Evolutionary conservation across 2,888 invertebrate genomes (phyloP), one percentile per base, ranked within the genome.

Genomic region (Drosophila pseudotalamancana): DNA sequence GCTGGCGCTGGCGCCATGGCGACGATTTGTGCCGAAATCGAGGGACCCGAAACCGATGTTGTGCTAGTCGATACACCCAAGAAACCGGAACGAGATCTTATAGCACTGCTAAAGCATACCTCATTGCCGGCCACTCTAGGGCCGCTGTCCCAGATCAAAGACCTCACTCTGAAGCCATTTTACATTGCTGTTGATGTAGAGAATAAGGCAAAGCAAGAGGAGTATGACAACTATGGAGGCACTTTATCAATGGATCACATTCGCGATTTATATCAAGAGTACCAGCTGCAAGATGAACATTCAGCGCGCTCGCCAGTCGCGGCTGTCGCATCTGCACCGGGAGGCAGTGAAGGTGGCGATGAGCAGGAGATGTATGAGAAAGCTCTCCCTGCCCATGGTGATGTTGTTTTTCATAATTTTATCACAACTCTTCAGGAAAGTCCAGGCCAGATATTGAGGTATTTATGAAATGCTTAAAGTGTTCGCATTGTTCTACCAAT

Each of bases 391-490:
- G 93, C 94, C 23, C 97, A 97, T 88, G 97, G 97, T 0, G 97
- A 97, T 90, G 92, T 94, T 68, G 93, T 96, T 90, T 97, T 97
- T 88, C 95, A 97, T 90, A 94, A 95, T 59, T 97, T 97, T 88
- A 90, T 95, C 18, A 94, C 94, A 37, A 94, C 94, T 59, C 92
- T 97, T 53, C 94, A 95, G 70, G 92, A 92, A 45, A 96, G 95
- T 92, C 96, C 97, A 0, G 95, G 95, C 12, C 97, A 97, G 91
- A 93, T 97, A 80, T 91, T 97, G 48, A 94, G 97, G 97, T 97
- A 91, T 40, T 55, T 35, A 29, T 12, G 2, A 9, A 37, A 16
- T 18, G 8, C 8, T 4, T 9, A n/a, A 1, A n/a, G 8, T 6
- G 5, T 14, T 1, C 3, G 3, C 3, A 0, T 32, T 4, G 6